Percentiles rank a stretch among this genome's conserved stretches.
Conservation (phyloP, 2,797 vertebrate species). For the Chelon auratus region DNA sequence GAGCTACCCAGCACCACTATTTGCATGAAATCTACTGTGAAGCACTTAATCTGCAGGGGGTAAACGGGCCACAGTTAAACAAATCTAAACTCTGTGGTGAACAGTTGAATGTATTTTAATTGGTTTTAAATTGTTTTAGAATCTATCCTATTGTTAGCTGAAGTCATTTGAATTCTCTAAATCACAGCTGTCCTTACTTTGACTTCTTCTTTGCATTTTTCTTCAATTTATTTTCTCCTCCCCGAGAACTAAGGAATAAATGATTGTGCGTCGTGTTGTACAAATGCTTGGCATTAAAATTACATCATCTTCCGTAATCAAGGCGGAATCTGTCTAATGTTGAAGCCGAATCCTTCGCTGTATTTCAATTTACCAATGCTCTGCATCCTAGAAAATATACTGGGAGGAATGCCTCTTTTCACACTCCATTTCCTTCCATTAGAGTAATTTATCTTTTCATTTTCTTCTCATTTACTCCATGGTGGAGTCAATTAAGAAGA, state of each 20-base stretch:
- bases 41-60: slow-evolving; percentile 42
- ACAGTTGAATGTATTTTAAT: slow-evolving; percentile 33
- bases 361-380: slow-evolving; percentile 86
- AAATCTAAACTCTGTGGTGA: slow-evolving; percentile 35
- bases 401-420: slow-evolving; percentile 80
- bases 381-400: slow-evolving; percentile 69
- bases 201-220: slow-evolving; percentile 1
- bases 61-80: slow-evolving; percentile 33
- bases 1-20: slow-evolving; percentile 28
- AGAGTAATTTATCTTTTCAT: slow-evolving; percentile 82
- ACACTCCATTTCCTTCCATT: slow-evolving; percentile 82
- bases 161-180: slow-evolving; percentile 17
- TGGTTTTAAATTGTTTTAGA: slow-evolving; percentile 16
- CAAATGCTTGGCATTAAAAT: slow-evolving; percentile 50
- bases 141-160: neutral
- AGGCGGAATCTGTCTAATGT: slow-evolving; percentile 57
- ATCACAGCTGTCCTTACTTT: neutral
- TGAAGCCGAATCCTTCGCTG: slow-evolving; percentile 77
- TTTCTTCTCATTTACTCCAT: slow-evolving; percentile 82
- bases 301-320: slow-evolving; percentile 74
- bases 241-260: slow-evolving; percentile 18
- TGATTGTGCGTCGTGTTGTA: slow-evolving; percentile 23
- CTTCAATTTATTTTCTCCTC: neutral
- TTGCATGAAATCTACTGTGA: slow-evolving; percentile 67
- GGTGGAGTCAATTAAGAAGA: slow-evolving; percentile 78